Evolutionary conservation across 2,113 vertebrate species (phyloP).

Genomic region (Blennius ocellaris): DNA sequence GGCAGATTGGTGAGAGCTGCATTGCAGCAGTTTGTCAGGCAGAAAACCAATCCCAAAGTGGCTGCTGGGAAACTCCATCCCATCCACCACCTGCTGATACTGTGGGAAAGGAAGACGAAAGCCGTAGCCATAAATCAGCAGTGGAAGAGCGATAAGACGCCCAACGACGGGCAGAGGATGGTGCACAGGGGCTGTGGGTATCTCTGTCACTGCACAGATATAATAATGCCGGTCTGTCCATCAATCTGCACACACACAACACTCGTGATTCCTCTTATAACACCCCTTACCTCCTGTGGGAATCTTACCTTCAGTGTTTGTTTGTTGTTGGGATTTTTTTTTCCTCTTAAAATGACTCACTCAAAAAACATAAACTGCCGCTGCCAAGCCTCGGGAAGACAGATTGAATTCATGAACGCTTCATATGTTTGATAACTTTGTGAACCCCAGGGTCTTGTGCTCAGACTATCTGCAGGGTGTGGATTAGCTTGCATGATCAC

Average conservation of each 20-base stretch:
- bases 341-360: conserved; percentile 13
- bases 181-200: neutral
- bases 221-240: conserved; percentile 12
- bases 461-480: conserved; percentile 33
- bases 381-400: neutral
- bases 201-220: conserved; percentile 11
- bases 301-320: neutral
- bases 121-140: conserved; percentile 59
- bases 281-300: neutral
- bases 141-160: conserved; percentile 47
- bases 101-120: conserved; percentile 48
- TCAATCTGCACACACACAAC: neutral
- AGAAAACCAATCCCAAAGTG: conserved; percentile 67
- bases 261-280: conserved; percentile 5
- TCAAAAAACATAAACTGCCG: conserved; percentile 5
- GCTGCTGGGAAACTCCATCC: conserved; percentile 61
- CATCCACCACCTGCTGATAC: conserved; percentile 68
- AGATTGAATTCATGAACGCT: neutral
- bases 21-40: conserved; percentile 71
- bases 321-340: neutral
- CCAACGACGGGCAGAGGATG: conserved; percentile 24
- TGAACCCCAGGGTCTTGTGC: neutral
- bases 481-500: conserved; percentile 47
- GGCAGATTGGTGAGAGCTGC: conserved; percentile 56
- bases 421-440: conserved; percentile 10